Evolutionary conservation across 2,888 invertebrate species (phyloP), one percentile per base, ranked within the genome.

Genomic region (Campopleginae sp.): DNA sequence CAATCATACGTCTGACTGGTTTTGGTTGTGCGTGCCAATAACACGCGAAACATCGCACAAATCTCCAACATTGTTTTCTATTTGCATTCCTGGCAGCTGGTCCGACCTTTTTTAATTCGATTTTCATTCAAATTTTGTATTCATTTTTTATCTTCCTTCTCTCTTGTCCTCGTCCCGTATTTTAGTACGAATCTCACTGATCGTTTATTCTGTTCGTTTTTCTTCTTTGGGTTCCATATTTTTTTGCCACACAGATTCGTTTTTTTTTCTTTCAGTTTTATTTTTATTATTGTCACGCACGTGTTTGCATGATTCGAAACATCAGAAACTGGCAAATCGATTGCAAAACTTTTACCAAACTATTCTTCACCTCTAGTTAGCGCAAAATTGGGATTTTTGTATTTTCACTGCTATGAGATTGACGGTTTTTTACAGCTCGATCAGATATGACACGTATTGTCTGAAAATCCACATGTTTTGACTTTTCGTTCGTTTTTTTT

Each of bases 41-140:
- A 70, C 44, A 51, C 38, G 46, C 38, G 33, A 19, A 23, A n/a
- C n/a, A n/a, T n/a, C n/a, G n/a, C n/a, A n/a, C n/a, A n/a, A 48
- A 12, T 46, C 44, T 38, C 71, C 66, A 46, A 86, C 87, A 89
- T 88, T 85, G 86, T 86, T 66, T 86, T 88, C 87, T 89, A 90
- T 90, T 90, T 89, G 87, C 90, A 90, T 89, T 89, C 89, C 66
- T 38, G 74, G 38, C 80, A 68, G 87, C 82, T 84, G 72, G 81
- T 82, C 65, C 58, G 70, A 70, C 70, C 17, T 82, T 85, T 78
- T 87, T 88, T 88, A 46, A 54, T 81, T 80, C 51, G 71, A 71
- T 70, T 78, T 78, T 78, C 61, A 70, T 78, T 78, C 70, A 78
- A 78, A 78, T 78, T 78, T 61, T 58, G 33, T 7, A 46, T 44